Evolutionary conservation across 2,888 invertebrate genomes (phyloP).

Genomic region (Caprella mutica): DNA sequence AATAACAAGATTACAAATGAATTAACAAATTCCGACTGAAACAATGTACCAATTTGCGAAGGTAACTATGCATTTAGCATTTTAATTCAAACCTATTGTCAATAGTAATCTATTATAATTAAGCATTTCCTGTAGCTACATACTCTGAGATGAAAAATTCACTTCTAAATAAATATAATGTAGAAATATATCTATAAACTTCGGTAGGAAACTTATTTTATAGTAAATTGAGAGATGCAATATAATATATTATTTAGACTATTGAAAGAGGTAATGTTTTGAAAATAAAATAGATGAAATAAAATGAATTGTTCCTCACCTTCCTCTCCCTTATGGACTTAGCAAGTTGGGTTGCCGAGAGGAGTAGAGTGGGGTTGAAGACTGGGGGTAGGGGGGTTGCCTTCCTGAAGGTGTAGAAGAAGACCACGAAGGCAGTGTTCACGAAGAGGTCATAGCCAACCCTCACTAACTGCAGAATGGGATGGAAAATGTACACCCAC

Average conservation of each 20-base stretch:
- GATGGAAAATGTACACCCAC: too few relatives aligned
- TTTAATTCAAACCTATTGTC: too few relatives aligned
- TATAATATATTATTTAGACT: too few relatives aligned
- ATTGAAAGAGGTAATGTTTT: too few relatives aligned
- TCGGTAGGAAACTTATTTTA: not conserved
- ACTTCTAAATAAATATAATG: not conserved
- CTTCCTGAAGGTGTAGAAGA: constrained; percentile 6
- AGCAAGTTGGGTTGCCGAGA: constrained; percentile 26
- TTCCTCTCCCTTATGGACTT: constrained; percentile 21
- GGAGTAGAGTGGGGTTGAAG: constrained; percentile 28
- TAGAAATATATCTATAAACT: not conserved
- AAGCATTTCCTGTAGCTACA: not conserved
- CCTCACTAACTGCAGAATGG: not conserved
- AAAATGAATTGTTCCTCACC: constrained; percentile 9
- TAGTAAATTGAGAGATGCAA: too few relatives aligned
- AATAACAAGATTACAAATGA: too few relatives aligned
- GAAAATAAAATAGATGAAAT: not conserved
- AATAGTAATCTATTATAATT: too few relatives aligned
- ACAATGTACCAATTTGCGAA: too few relatives aligned
- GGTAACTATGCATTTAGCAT: too few relatives aligned
- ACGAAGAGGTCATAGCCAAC: not conserved
- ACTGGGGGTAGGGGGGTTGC: constrained; percentile 20
- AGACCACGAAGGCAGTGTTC: constrained; percentile 2
- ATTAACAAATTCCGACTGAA: too few relatives aligned
- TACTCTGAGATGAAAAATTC: not conserved